These are phyloP conservation scores for Callospermophilus lateralis DNA, from an alignment of 2,113 vertebrate genomes.

Conservation along the genomic window DNA sequence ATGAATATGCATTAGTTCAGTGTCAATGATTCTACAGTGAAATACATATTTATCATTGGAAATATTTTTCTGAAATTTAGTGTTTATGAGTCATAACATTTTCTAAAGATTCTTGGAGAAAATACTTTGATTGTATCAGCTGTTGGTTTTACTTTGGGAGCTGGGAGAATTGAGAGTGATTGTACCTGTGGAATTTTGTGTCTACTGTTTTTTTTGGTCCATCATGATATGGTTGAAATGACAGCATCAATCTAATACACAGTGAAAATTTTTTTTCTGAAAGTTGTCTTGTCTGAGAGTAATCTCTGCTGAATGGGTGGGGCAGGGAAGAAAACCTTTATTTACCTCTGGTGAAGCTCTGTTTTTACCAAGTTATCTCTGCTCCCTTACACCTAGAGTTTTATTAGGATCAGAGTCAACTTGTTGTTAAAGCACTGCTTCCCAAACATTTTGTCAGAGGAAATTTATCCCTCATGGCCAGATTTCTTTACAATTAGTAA, in stretches of 20 bases:
- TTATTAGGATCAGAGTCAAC: background rate
- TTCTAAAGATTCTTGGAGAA: conserved; percentile 55
- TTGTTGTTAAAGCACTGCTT: background rate
- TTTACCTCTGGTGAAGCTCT: background rate
- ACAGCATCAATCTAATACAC: background rate
- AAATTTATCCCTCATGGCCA: background rate
- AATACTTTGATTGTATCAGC: conserved; percentile 41
- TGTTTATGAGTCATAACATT: conserved; percentile 64
- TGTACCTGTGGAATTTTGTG: background rate
- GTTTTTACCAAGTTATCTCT: background rate
- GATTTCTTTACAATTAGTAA: background rate
- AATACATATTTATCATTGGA: background rate
- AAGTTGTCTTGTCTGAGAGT: background rate
- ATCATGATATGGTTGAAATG: background rate
- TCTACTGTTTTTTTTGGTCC: background rate
- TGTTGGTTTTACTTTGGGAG: background rate
- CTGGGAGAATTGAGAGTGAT: conserved; percentile 20
- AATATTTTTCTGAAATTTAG: conserved; percentile 58
- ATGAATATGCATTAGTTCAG: too few relatives aligned
- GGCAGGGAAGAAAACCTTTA: background rate
- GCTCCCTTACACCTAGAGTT: background rate
- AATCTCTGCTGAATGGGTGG: background rate
- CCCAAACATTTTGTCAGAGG: background rate
- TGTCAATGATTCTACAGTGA: too few relatives aligned
- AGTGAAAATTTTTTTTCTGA: background rate